A percentile compares a stretch with the other conserved stretches of the same genome.
These are phyloP conservation scores for Australoheros scitulus DNA, from an alignment of 2,113 vertebrate species.

Conservation along the genomic window DNA sequence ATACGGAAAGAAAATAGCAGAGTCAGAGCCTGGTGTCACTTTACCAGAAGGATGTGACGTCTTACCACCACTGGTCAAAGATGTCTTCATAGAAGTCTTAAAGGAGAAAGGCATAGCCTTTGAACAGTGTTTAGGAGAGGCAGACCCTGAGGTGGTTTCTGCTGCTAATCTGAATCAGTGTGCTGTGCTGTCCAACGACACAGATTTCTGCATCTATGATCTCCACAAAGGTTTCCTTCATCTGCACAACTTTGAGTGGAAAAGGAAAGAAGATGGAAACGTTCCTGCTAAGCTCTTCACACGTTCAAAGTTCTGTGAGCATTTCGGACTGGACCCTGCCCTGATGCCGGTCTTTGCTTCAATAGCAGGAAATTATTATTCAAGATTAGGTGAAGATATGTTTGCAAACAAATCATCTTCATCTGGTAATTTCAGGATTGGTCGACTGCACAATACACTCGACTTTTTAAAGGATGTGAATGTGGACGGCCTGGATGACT, in stretches of 20 bases:
- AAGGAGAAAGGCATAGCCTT: background rate
- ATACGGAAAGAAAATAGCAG: background rate
- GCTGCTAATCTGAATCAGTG: background rate
- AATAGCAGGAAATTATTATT: background rate
- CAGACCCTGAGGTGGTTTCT: background rate
- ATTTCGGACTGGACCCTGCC: background rate
- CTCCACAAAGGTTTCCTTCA: background rate
- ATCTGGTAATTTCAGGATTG: fast-evolving
- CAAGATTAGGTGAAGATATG: background rate
- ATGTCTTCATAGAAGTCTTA: constrained; percentile 8
- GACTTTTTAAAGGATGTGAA: background rate
- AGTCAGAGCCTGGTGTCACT: fast-evolving
- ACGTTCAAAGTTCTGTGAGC: background rate
- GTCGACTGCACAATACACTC: background rate
- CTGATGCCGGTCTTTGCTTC: constrained; percentile 13
- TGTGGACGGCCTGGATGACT: background rate
- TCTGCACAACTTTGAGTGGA: background rate
- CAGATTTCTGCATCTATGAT: constrained; percentile 9
- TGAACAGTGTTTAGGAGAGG: background rate
- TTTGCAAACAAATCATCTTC: background rate
- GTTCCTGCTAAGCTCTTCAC: constrained; percentile 4
- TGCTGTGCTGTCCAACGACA: background rate
- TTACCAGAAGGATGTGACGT: background rate
- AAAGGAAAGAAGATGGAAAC: background rate
- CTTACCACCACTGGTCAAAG: background rate